Evolutionary conservation across 2,888 invertebrate genomes (phyloP), one percentile per base, ranked within the genome.

Genomic region (Alsophila aescularia): DNA sequence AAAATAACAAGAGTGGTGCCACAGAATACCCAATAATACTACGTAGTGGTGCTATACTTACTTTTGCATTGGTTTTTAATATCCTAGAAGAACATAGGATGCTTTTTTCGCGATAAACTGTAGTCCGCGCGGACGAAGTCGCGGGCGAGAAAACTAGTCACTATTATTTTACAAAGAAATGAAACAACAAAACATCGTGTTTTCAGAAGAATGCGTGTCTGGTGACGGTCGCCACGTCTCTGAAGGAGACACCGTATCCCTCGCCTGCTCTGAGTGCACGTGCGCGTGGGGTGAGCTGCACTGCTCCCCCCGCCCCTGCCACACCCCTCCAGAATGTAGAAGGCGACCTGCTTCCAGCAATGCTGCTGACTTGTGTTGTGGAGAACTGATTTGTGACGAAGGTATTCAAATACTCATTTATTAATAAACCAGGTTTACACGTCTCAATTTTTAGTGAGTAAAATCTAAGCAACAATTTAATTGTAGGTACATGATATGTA

Each of bases 271-370:
- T 0, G 63, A 79, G 15, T 90, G 90, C 64, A 63, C 79, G 1
- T 90, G 90, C 55, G 70, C 74, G 0, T 84, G 89, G 86, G 79
- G 80, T 2, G 72, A 73, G 48, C 69, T 90, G 53, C 76, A 70
- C 29, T 90, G 90, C 67, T 62, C 77, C 6, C 83, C 83, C 0
- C 67, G 77, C 10, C 54, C 75, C 0, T 88, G 88, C 66, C 69
- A 56, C 56, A 66, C 81, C 0, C 75, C 78, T 0, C 62, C 70
- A 0, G 76, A 77, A 37, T 81, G 75, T 53, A 66, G 67, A 18
- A 45, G 72, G 12, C 77, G 66, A 1, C 69, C 75, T 0, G 67
- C 73, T 7, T 56, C 50, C 35, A 56, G 37, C 42, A 72, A 58
- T 53, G 55, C 70, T 2, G 67, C 47, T 0, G 83, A 86, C 39